Evolutionary conservation across 2,113 vertebrate species (phyloP).

Genomic region (Malurus melanocephalus): DNA sequence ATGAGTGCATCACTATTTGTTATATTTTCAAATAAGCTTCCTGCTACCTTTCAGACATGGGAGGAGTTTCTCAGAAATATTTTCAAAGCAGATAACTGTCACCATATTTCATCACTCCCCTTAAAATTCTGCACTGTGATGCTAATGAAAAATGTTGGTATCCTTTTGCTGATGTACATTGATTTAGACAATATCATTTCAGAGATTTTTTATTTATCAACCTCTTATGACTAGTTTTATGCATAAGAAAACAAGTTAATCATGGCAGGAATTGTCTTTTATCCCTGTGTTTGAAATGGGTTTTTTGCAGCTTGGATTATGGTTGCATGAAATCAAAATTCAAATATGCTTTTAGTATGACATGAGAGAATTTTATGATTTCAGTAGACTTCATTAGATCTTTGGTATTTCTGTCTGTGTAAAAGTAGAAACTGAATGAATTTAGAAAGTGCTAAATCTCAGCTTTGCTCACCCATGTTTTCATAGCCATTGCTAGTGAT

Average conservation of each 20-base stretch:
- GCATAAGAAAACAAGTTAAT: neutral
- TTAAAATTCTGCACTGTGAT: neutral
- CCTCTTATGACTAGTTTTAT: neutral
- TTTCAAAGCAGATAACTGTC: neutral
- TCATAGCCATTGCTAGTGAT: neutral
- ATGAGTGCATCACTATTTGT: neutral
- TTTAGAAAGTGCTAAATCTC: neutral
- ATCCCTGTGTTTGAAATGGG: neutral
- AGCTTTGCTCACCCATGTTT: neutral
- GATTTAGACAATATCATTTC: neutral
- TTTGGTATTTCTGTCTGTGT: neutral
- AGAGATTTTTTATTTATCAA: neutral
- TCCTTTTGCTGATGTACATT: neutral
- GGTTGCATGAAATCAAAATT: neutral
- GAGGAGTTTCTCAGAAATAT: conserved; percentile 28
- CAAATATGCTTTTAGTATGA: neutral
- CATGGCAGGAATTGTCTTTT: neutral
- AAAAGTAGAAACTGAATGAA: neutral
- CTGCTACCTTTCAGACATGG: neutral
- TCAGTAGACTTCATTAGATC: neutral
- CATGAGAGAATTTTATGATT: neutral
- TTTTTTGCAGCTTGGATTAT: neutral
- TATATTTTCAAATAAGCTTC: neutral
- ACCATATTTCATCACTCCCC: neutral
- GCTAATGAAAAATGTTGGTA: neutral